Evolutionary conservation across 2,797 vertebrate genomes (phyloP), one percentile per base, ranked within the genome.

Genomic region (Discoglossus pictus): DNA sequence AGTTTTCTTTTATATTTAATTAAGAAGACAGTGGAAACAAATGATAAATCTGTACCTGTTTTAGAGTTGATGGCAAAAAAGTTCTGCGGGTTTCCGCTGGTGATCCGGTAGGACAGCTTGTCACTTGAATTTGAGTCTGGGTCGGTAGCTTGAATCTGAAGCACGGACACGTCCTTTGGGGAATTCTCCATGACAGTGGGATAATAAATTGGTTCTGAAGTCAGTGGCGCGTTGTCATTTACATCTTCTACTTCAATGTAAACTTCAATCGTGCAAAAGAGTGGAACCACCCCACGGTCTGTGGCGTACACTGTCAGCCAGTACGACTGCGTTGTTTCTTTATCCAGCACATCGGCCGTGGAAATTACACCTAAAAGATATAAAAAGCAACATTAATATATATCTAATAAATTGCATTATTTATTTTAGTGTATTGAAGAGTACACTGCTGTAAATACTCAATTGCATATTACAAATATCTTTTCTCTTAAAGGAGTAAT

Each of bases 51-150:
- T 15, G 89, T 92, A 99, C 97, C 97, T 77, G 92, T 97, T 75
- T 89, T 94, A 27, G 87, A 42, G 76, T 96, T 94, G 81, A 99
- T 94, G 61, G 82, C 88, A 47, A 99, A 99, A 82, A 98, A 96
- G 77, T 98, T 98, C 85, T 98, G 96, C 1, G 97, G 94, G 77
- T 99, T 98, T 61, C 97, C 97, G 21, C 94, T 96, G 68, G 94
- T 85, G 76, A 99, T 96, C 64, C 90, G 85, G 80, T 93, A 98
- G 27, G 66, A 91, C 64, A 98, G 85, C 25, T 90, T 92, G 20
- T 90, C 83, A 6, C 82, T 83, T 9, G 86, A 82, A 17, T 78
- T 92, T 52, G 93, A 86, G 25, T 99, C 97, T 0, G 96, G 95
- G 76, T 99, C 97, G 74, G 95, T 91, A 6, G 95, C 96, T 58